Evolutionary conservation across 37 sponge, comb jelly and placozoan genomes (phyloP).

Genomic region (Crambe crambe): DNA sequence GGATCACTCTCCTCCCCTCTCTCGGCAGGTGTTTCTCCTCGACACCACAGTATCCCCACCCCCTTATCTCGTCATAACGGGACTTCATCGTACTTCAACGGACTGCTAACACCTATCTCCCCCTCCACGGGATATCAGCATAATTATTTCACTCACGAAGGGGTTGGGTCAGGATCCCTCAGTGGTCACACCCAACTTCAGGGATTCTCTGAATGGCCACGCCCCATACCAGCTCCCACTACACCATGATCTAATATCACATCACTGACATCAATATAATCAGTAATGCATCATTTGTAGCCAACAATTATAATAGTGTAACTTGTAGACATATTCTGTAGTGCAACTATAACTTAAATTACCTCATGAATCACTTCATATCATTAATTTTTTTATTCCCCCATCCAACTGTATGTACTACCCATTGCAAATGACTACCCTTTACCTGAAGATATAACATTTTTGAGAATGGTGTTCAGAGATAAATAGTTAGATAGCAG

Average conservation of each 20-base stretch:
- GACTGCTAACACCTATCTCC: constrained; percentile 43
- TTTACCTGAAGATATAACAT: too few relatives aligned
- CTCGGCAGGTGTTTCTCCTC: constrained; percentile 15
- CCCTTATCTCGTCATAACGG: not conserved
- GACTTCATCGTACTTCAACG: constrained; percentile 28
- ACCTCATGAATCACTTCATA: not conserved
- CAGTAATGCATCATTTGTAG: too few relatives aligned
- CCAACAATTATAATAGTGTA: too few relatives aligned
- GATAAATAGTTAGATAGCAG: too few relatives aligned
- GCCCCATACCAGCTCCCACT: constrained; percentile 21
- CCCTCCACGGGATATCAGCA: constrained; percentile 36
- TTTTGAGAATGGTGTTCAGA: too few relatives aligned
- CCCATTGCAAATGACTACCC: too few relatives aligned
- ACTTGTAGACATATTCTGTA: not conserved
- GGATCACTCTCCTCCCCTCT: constrained; percentile 22
- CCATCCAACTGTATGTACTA: not conserved
- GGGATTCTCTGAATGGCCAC: constrained; percentile 35
- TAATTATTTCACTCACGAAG: constrained; percentile 23
- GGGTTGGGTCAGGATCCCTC: not conserved
- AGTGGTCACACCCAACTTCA: not conserved
- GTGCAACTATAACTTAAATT: not conserved
- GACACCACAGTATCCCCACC: not conserved
- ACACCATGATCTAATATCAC: constrained; percentile 27
- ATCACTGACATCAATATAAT: too few relatives aligned
- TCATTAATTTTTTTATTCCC: not conserved